These are phyloP conservation scores for Allobates femoralis DNA, from an alignment of 2,797 vertebrate species.

Conservation along the genomic window DNA sequence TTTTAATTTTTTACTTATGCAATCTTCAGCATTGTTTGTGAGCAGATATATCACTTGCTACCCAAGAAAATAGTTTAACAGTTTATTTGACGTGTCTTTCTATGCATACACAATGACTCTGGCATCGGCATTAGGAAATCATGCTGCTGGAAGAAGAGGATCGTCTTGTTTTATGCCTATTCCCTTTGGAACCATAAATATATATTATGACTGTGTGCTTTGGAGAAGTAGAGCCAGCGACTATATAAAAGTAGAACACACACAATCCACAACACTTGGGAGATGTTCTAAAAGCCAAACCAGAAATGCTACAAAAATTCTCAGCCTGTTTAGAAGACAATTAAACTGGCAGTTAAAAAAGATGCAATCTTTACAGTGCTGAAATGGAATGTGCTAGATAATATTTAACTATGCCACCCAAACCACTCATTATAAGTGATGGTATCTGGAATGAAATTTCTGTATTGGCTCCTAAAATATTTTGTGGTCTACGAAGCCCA, in stretches of 20 bases:
- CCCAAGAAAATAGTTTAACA: conserved; percentile 33
- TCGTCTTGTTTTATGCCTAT: conserved; percentile 52
- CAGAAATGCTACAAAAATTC: conserved; percentile 8
- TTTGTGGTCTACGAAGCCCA: background rate
- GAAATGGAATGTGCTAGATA: background rate
- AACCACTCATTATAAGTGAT: background rate
- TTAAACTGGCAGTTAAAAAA: conserved; percentile 19
- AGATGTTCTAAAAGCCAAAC: conserved; percentile 31
- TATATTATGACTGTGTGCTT: conserved; percentile 53
- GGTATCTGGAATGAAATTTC: background rate
- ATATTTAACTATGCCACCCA: background rate
- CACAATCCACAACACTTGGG: conserved; percentile 27
- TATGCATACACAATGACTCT: conserved; percentile 59
- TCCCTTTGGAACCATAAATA: conserved; percentile 60
- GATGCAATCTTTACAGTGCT: background rate
- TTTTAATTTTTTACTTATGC: background rate
- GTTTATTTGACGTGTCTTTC: conserved; percentile 44
- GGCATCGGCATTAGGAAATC: conserved; percentile 25
- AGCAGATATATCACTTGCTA: conserved; percentile 3
- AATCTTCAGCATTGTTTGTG: conserved; percentile 8
- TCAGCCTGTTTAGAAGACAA: background rate
- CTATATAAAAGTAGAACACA: conserved; percentile 52
- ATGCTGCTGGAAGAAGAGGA: conserved; percentile 49
- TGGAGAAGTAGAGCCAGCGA: conserved; percentile 40
- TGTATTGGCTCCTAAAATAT: background rate